Evolutionary conservation across 2,888 invertebrate species (phyloP), one percentile per base, ranked within the genome.

Genomic region (Cinara cedri): DNA sequence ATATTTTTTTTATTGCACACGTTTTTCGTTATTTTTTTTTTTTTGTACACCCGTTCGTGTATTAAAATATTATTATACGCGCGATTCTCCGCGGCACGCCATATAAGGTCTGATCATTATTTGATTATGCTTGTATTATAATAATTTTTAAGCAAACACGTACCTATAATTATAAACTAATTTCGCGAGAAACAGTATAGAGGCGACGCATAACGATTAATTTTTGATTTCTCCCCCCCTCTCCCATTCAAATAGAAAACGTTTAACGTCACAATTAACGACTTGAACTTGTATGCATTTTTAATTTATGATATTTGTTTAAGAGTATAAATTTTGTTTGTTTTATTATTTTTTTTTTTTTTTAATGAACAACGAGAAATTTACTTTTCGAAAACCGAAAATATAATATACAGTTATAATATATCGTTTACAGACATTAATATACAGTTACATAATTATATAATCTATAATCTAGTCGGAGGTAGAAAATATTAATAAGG

Each of bases 251-350:
- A 63, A 72, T 72, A 74, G 51, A 51, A 62, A 74, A 54, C 62
- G 42, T 63, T 63, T 72, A 42, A 74, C n/a, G 74, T 74, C 74
- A 74, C 74, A 63, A 74, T 74, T 74, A 51, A 74, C 51, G 74
- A 51, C 13, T 66, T n/a, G 34, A 6, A 34, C 6, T 34, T 34
- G 34, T 34, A 34, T 6, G 34, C 6, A 34, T 34, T 34, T 4
- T 34, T 34, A 34, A 34, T 34, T 34, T 34, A 34, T 34, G 34
- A 34, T 34, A 34, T 34, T 4, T 34, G 34, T n/a, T n/a, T n/a
- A n/a, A n/a, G n/a, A n/a, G n/a, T n/a, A n/a, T n/a, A n/a, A n/a
- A n/a, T n/a, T n/a, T n/a, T n/a, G n/a, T n/a, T n/a, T n/a, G n/a
- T n/a, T n/a, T n/a, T n/a, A n/a, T n/a, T n/a, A n/a, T n/a, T n/a